phyloP scores from a whole-genome alignment of 37 sponge, comb jelly and placozoan species.

The Oscarella lobularis region DNA sequence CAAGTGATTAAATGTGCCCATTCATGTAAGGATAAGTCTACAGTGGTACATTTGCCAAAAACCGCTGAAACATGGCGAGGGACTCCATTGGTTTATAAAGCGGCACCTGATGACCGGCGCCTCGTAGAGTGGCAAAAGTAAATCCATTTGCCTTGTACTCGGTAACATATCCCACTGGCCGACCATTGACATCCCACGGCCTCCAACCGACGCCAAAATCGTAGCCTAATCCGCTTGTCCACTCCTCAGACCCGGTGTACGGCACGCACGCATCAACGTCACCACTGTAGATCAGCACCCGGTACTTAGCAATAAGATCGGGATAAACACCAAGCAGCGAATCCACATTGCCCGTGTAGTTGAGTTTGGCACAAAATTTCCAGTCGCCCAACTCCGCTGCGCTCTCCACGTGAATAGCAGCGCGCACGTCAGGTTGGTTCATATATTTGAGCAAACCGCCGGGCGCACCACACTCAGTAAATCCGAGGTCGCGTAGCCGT shows the following conservation, averaged over 20 bases:
- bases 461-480: neutral
- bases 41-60: too few relatives aligned
- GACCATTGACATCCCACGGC: slow-evolving; percentile 11
- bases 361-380: too few relatives aligned
- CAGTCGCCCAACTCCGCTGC: neutral
- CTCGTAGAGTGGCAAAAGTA: slow-evolving; percentile 65
- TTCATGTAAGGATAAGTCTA: too few relatives aligned
- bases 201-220: neutral
- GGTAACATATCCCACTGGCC: slow-evolving; percentile 81
- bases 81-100: slow-evolving; percentile 49
- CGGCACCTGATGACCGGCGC: slow-evolving; percentile 81
- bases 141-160: slow-evolving; percentile 44
- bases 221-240: neutral
- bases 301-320: neutral
- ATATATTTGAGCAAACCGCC: neutral
- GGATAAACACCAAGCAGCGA: neutral
- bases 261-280: slow-evolving; percentile 33
- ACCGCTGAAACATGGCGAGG: slow-evolving; percentile 60
- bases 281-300: slow-evolving; percentile 28
- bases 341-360: neutral
- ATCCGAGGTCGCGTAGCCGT: neutral
- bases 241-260: slow-evolving; percentile 13
- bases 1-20: too few relatives aligned
- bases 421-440: slow-evolving; percentile 6
- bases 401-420: slow-evolving; percentile 4